phyloP scores from a whole-genome alignment of 2,113 vertebrate species.

The Hucho hucho region DNA sequence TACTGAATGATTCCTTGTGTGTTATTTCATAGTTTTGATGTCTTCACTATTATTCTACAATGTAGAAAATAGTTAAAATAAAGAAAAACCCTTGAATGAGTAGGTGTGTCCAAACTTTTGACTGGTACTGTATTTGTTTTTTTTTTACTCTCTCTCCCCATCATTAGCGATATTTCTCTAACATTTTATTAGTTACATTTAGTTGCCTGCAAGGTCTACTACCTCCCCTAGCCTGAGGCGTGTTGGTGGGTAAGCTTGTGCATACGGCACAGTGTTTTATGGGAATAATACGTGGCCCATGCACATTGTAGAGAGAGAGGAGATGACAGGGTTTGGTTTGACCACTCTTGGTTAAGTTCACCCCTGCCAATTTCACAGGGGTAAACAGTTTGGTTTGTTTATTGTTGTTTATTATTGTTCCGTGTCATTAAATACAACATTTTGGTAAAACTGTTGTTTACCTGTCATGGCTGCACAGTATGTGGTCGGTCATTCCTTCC shows the following conservation, averaged over 20 bases:
- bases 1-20: too few relatives aligned
- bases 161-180: neutral
- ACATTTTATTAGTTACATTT: neutral
- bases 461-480: constrained; percentile 34
- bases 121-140: too few relatives aligned
- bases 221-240: constrained; percentile 25
- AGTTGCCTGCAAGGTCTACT: neutral
- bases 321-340: constrained; percentile 16
- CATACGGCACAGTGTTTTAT: constrained; percentile 27
- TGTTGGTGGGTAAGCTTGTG: constrained; percentile 21
- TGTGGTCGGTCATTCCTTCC: constrained; percentile 37
- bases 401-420: constrained; percentile 27
- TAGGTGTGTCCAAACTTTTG: too few relatives aligned
- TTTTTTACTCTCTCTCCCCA: neutral
- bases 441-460: constrained; percentile 36
- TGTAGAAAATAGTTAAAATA: too few relatives aligned
- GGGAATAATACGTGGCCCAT: constrained; percentile 17
- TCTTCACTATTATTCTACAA: too few relatives aligned
- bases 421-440: constrained; percentile 17
- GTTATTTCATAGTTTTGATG: too few relatives aligned
- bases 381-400: constrained; percentile 35
- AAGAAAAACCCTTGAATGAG: too few relatives aligned
- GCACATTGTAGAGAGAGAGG: constrained; percentile 15
- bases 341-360: constrained; percentile 22
- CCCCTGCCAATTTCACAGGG: constrained; percentile 33